Evolutionary conservation across 1,140 invertebrate species (phyloP), one percentile per base, ranked within the genome.

Genomic region (Tetranychus cinnabarinus): DNA sequence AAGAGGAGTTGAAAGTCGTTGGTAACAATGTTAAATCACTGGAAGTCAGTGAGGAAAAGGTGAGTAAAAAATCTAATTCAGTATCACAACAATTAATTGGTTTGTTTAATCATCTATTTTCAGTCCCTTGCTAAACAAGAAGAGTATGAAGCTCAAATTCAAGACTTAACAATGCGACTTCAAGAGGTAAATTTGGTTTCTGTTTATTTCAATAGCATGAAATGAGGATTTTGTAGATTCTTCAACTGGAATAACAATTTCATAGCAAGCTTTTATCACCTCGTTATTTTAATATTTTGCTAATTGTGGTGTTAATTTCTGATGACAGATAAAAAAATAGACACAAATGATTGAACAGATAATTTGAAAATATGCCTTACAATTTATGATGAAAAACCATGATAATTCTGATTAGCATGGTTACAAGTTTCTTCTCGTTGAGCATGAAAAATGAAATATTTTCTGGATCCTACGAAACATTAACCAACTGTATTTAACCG

Each of bases 11-110:
- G 69, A 86, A 91, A 72, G 90, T 98, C 69, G 92, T 97, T 74
- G 92, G 92, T 73, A 97, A 97, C 83, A 97, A 97, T 81, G 80
- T 97, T 78, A 98, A 98, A 77, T 97, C 93, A 71, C 85, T 98
- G 71, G 91, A 97, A 80, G 92, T 97, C 69, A 92, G 90, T 69
- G 92, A 97, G 77, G 92, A 97, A 77, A 97, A 98, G 89, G 95
- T 97, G 82, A 77, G 13, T 8, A 52, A 1, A n/a, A 33, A 23
- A 13, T 23, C 13, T 5, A 52, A 52, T 42, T 42, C 10, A 10
- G 39, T 6, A 42, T 42, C 39, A 42, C 39, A 50, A 52, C 23
- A 33, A 6, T 23, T 52, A 31, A 7, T 52, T 8, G 23, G 13
- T 52, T 56, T 56, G 10, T 3, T n/a, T 36, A 31, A 36, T 23